Conservation (phyloP, 2,888 invertebrate genomes). For the Busseola fusca region DNA sequence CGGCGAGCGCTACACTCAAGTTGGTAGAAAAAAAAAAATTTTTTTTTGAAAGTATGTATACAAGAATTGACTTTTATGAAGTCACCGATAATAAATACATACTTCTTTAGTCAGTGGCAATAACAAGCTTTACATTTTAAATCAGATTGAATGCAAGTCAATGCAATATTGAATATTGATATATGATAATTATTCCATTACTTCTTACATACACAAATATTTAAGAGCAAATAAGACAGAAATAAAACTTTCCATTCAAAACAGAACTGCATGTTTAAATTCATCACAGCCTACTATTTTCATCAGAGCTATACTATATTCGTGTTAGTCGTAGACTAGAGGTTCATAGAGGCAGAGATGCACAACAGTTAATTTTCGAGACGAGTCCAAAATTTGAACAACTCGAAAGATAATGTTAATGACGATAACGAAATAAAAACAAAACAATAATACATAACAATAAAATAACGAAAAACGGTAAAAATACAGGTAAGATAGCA, state of each 20-base stretch:
- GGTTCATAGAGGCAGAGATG: no score
- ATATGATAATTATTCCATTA: not conserved
- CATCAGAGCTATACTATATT: not conserved
- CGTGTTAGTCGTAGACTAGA: no score
- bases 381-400: no score
- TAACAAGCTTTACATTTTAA: constrained; percentile 15
- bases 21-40: not conserved
- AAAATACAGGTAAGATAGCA: no score
- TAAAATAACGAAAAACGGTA: no score
- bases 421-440: no score
- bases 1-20: not conserved
- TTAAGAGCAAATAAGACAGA: not conserved
- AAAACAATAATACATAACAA: no score
- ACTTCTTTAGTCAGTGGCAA: not conserved
- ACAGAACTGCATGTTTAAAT: not conserved
- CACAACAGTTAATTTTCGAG: no score
- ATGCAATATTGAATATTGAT: constrained; percentile 19
- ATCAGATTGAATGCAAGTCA: constrained; percentile 10
- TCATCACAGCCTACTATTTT: not conserved
- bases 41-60: not conserved
- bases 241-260: not conserved
- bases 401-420: no score
- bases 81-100: not conserved
- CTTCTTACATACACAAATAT: constrained; percentile 2
- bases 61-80: not conserved